A percentile compares a stretch with the other conserved stretches of the same genome.
Evolutionary conservation across 2,888 invertebrate species (phyloP).

Genomic region (Metallyticus violacea): DNA sequence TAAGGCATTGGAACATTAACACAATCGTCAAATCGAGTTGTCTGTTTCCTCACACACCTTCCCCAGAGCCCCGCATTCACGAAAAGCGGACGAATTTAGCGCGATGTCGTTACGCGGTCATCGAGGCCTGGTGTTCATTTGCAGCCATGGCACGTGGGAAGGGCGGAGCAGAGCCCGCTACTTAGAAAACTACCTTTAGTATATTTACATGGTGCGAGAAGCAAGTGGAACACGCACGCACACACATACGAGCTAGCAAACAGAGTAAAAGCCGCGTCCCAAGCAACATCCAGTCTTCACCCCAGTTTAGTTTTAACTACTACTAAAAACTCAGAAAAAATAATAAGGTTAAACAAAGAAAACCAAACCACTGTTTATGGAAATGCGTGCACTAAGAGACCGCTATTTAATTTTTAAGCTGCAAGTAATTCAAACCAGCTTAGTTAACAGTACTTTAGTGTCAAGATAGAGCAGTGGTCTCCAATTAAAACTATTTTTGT

Average conservation of each 20-base stretch:
- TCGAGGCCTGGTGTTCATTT: slow-evolving; percentile 35
- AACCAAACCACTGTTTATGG: neutral
- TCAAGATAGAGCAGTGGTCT: slow-evolving; percentile 36
- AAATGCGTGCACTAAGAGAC: slow-evolving; percentile 26
- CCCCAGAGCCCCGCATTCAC: neutral
- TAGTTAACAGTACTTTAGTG: slow-evolving; percentile 31
- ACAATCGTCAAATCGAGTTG: neutral
- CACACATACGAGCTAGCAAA: neutral
- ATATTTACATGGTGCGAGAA: neutral
- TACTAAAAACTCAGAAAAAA: neutral
- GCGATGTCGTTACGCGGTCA: neutral
- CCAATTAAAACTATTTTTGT: slow-evolving; percentile 19
- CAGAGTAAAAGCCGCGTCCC: neutral
- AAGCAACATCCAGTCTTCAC: neutral
- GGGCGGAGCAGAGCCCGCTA: neutral
- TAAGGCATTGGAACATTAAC: neutral
- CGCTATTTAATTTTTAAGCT: slow-evolving; percentile 31
- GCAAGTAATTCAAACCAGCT: slow-evolving; percentile 31
- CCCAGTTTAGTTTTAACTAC: slow-evolving; percentile 3
- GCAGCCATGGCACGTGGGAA: slow-evolving; percentile 22
- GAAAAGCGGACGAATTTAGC: neutral
- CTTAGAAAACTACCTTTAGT: neutral
- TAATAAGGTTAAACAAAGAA: neutral
- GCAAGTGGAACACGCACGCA: neutral
- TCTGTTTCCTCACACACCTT: neutral